Evolutionary conservation across 1,140 invertebrate species (phyloP).

Genomic region (Formica exsecta): DNA sequence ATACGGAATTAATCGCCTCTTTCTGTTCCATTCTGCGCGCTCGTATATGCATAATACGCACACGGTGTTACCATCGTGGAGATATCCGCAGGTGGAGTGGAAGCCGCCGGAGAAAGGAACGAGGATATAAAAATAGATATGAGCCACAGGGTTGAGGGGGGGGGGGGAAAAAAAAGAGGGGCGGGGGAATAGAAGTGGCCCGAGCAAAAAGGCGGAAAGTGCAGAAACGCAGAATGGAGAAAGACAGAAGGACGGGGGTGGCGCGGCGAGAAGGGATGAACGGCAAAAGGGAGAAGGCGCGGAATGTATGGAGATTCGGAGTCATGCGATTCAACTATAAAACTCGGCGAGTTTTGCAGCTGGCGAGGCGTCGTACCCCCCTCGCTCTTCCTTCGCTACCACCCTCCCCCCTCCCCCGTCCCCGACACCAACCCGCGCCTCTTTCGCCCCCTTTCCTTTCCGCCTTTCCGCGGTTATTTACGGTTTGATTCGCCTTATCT

Average conservation of each 20-base stretch:
- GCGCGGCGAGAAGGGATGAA: conserved; percentile 45
- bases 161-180: conserved; percentile 49
- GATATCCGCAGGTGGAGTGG: conserved; percentile 64
- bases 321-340: conserved; percentile 87
- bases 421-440: conserved; percentile 35
- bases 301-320: conserved; percentile 85
- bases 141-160: conserved; percentile 55
- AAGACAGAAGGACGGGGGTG: conserved; percentile 55
- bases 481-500: conserved; percentile 87
- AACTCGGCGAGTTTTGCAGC: conserved; percentile 86
- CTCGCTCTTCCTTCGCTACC: conserved; percentile 67
- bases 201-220: conserved; percentile 68
- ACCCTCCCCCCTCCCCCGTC: conserved; percentile 43
- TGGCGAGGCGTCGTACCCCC: conserved; percentile 81
- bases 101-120: conserved; percentile 72
- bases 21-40: conserved; percentile 50
- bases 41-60: conserved; percentile 23
- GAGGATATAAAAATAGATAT: conserved; percentile 80
- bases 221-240: conserved; percentile 65
- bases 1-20: conserved; percentile 81
- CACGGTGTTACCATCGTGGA: conserved; percentile 58
- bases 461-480: conserved; percentile 86
- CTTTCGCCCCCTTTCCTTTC: conserved; percentile 77
- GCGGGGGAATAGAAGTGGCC: conserved; percentile 19
- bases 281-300: conserved; percentile 63